These are phyloP conservation scores for Microcebus lehilahytsara DNA, from an alignment of 2,113 vertebrate species.

Conservation along the genomic window DNA sequence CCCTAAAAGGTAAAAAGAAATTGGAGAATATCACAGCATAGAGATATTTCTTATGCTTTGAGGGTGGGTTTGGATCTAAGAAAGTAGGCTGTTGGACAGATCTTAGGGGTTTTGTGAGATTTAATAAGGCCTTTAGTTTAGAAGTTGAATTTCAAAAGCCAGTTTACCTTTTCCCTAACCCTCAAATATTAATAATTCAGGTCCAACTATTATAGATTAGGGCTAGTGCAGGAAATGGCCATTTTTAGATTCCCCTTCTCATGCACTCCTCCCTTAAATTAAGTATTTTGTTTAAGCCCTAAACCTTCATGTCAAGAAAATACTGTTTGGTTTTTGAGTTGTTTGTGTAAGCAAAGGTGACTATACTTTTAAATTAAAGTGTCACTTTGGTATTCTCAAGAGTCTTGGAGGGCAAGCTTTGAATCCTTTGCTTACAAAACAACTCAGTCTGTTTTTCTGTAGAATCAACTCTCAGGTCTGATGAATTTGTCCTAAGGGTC, in stretches of 20 bases:
- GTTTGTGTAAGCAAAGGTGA: conserved; percentile 55
- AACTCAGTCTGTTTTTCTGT: neutral
- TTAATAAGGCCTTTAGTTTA: conserved; percentile 77
- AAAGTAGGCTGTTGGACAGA: conserved; percentile 56
- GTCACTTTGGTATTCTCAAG: conserved; percentile 58
- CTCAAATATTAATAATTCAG: neutral
- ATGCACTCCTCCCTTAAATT: neutral
- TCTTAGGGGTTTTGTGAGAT: conserved; percentile 57
- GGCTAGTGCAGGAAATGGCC: conserved; percentile 46
- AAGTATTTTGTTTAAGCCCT: neutral
- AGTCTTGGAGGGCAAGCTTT: conserved; percentile 52
- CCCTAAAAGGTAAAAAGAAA: conserved; percentile 57
- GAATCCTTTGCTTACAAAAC: conserved; percentile 34
- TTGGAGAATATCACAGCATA: conserved; percentile 60
- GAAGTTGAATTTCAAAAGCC: conserved; percentile 70
- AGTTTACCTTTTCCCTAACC: conserved; percentile 45
- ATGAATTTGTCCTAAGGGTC: conserved; percentile 36
- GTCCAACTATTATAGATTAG: conserved; percentile 59
- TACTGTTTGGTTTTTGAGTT: conserved; percentile 60
- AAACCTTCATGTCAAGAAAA: conserved; percentile 72
- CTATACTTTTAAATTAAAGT: neutral
- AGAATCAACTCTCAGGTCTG: neutral
- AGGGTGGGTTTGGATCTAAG: neutral
- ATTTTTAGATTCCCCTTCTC: conserved; percentile 46
- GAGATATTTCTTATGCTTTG: conserved; percentile 70